These are phyloP conservation scores for Rhagoletis pomonella DNA, from an alignment of 1,140 invertebrate species.

Conservation along the genomic window DNA sequence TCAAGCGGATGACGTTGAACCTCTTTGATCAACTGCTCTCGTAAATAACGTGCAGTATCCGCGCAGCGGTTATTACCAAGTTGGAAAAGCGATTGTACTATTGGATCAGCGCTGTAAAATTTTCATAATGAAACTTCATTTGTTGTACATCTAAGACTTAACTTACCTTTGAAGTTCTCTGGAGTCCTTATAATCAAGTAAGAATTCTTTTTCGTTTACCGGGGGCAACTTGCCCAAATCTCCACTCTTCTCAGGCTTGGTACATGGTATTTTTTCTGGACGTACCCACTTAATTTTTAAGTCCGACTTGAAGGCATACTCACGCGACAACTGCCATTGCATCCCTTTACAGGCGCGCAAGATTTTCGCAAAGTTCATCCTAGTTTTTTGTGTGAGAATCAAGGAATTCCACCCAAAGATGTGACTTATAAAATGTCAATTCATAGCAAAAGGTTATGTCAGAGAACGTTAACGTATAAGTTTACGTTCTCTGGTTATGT, in stretches of 20 bases:
- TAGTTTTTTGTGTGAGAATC: not conserved
- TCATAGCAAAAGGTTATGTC: not conserved
- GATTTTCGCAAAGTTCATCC: constrained; percentile 16
- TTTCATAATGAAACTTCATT: not conserved
- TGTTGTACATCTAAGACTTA: not conserved
- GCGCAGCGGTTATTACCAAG: constrained; percentile 76
- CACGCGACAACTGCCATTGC: constrained; percentile 65
- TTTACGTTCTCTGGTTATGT: no score
- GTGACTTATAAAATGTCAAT: not conserved
- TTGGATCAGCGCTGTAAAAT: constrained; percentile 75
- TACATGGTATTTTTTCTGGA: constrained; percentile 77
- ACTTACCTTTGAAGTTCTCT: constrained; percentile 77
- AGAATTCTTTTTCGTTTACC: constrained; percentile 71
- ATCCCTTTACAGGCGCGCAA: not conserved
- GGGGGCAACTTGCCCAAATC: constrained; percentile 75
- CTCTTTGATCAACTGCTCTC: constrained; percentile 74
- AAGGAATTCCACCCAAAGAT: not conserved
- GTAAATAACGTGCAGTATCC: constrained; percentile 69
- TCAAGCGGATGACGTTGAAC: constrained; percentile 78
- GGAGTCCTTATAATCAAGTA: constrained; percentile 73
- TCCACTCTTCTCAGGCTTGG: constrained; percentile 77
- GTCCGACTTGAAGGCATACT: constrained; percentile 77
- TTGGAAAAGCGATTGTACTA: constrained; percentile 77
- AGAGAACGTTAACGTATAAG: not conserved
- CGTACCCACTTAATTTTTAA: constrained; percentile 80